These are phyloP conservation scores for Palythoa caribaeorum DNA, from an alignment of 92 coral and sea anemone species.

Conservation along the genomic window DNA sequence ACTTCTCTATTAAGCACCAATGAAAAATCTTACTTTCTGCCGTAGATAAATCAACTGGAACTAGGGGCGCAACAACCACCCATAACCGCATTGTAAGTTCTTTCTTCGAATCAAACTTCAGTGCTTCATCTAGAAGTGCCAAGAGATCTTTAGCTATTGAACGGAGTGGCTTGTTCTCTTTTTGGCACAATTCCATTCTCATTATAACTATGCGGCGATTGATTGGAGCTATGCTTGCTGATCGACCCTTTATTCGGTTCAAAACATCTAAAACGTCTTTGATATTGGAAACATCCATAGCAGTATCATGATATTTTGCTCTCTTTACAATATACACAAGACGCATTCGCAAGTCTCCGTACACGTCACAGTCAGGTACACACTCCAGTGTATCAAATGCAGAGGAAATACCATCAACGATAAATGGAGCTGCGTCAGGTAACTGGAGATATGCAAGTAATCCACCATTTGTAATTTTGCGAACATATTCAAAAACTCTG, in stretches of 20 bases:
- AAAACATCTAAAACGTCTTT: conserved; percentile 46
- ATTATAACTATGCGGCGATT: conserved; percentile 68
- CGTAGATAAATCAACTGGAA: conserved; percentile 51
- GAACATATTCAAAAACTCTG: conserved; percentile 60
- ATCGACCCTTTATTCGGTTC: conserved; percentile 49
- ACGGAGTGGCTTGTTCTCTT: conserved; percentile 29
- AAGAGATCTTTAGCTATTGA: conserved; percentile 40
- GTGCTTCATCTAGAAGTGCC: conserved; percentile 56
- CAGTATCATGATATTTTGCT: background rate
- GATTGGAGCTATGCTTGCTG: conserved; percentile 64
- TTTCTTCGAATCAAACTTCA: conserved; percentile 32
- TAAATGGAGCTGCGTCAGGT: conserved; percentile 47
- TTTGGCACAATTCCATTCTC: conserved; percentile 51
- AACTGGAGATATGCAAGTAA: conserved; percentile 48
- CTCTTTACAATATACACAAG: conserved; percentile 54
- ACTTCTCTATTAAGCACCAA: conserved; percentile 69
- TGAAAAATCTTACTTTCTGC: conserved; percentile 59
- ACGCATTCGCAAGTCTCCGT: conserved; percentile 62
- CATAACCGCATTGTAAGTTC: conserved; percentile 79
- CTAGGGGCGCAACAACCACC: conserved; percentile 67
- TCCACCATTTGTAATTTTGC: conserved; percentile 46
- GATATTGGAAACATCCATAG: background rate
- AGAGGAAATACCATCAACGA: conserved; percentile 61
- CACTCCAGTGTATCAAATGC: conserved; percentile 66
- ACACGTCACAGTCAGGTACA: conserved; percentile 65